Base-by-base conservation (phyloP, 2,797 vertebrate genomes). In the Alosa sapidissima region DNA sequence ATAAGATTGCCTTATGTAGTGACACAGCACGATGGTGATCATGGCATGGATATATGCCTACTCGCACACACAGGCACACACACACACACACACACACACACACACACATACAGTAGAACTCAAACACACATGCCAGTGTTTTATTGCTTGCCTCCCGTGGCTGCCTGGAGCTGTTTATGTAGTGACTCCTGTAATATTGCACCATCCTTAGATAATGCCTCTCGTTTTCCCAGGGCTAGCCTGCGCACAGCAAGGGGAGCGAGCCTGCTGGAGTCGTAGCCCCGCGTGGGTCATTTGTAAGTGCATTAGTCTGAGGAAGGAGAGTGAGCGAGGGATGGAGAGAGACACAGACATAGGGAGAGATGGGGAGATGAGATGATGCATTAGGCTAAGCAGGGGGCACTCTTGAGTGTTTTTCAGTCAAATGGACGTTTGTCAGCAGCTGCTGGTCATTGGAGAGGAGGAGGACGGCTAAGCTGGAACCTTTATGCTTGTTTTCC, bases 1-100 rank as follows among this genome's bases (percentile, higher is more conserved):
- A 94, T 95, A 93, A 95, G 92, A 94, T 95, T 95, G 93, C 93
- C 93, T 95, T 93, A 94, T 95, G 93, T 94, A 95, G 94, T 95
- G 94, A 95, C 93, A 94, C 89, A 90, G 93, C 95, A 94, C 93
- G 92, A 94, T 93, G 92, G 92, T 87, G 92, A 92, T 92, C 91
- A 92, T 91, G 93, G 92, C 91, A 91, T 89, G 91, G 90, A 92
- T 93, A 93, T 92, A 91, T 45, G 72, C 7, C 0, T 3, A 52
- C 13, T 16, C 0, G 21, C 11, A 81, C 16, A 41, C 68, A 13
- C 68, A 75, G 1, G 10, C 48, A 28, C 45, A 19, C 81, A 54
- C 7, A 60, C 91, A 92, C 92, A 28, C 28, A 28, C 28, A 28
- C 28, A 28, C 28, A 28, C 28, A 28, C 28, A 28, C 28, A 28